These are phyloP conservation scores for Lasius platythorax DNA, from an alignment of 2,888 invertebrate genomes.

Conservation along the genomic window DNA sequence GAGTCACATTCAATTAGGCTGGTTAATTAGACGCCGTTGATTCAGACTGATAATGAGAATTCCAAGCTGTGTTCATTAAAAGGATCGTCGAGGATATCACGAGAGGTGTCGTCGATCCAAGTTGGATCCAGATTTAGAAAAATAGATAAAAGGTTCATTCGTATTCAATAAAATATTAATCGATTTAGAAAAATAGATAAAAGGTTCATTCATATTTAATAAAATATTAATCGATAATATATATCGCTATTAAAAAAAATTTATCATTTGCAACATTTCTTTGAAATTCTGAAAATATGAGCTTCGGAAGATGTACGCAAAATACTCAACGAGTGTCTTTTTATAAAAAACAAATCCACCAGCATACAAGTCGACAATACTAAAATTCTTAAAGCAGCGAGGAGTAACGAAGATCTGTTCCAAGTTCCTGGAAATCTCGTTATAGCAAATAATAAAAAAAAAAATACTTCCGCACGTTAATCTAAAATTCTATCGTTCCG, in stretches of 20 bases:
- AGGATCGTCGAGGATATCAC: not conserved
- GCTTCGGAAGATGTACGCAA: constrained; percentile 4
- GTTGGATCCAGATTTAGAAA: not conserved
- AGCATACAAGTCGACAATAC: not conserved
- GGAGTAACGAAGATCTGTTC: not conserved
- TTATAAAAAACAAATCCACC: not conserved
- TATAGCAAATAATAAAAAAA: not conserved
- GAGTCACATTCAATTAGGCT: not conserved
- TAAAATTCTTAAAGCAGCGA: constrained; percentile 22
- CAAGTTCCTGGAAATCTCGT: constrained; percentile 13
- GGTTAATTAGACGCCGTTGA: not conserved
- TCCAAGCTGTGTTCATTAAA: not conserved
- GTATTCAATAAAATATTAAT: not conserved
- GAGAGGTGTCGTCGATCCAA: not conserved
- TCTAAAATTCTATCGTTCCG: constrained; percentile 13
- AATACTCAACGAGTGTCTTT: constrained; percentile 19
- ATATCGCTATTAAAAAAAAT: not conserved
- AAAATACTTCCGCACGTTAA: not conserved
- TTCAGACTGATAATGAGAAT: not conserved
- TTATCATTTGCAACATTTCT: not conserved
- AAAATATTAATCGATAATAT: not conserved
- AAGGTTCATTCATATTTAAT: not conserved
- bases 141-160: not conserved
- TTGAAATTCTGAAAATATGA: constrained; percentile 1
- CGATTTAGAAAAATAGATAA: too few relatives aligned